Percentiles rank a stretch among this genome's conserved stretches.
Evolutionary conservation across 2,797 vertebrate genomes (phyloP).

Genomic region (Phoebastria nigripes): DNA sequence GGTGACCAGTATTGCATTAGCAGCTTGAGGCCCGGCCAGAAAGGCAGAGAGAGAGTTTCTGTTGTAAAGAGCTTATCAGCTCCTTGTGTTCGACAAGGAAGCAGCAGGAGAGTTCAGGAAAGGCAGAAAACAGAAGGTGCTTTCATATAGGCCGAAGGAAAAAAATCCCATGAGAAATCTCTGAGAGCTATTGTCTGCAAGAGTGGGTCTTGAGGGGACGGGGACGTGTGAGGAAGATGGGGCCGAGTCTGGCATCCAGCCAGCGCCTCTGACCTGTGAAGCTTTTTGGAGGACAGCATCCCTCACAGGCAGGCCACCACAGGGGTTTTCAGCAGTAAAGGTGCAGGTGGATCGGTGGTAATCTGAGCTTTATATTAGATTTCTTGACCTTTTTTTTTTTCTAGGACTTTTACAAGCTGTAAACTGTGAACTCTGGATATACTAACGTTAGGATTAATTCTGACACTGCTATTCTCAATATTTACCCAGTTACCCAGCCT

Average conservation of each 20-base stretch:
- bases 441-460: background rate
- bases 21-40: background rate
- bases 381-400: background rate
- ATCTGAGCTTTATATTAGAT: background rate
- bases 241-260: background rate
- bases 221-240: rapidly evolving
- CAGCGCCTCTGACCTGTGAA: rapidly evolving
- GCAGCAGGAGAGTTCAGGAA: background rate
- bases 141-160: background rate
- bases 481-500: background rate
- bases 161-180: rapidly evolving
- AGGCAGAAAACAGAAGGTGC: background rate
- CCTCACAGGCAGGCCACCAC: background rate
- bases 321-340: background rate
- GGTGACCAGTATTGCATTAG: background rate
- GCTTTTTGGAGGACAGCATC: background rate
- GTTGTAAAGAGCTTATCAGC: background rate
- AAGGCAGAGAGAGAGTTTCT: background rate
- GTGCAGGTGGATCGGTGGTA: background rate
- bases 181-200: background rate
- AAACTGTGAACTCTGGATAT: background rate
- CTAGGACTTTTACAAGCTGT: background rate
- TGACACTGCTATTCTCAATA: background rate
- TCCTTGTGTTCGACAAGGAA: background rate
- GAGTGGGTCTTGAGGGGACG: background rate